Conservation (phyloP, 1,140 invertebrate species). For the Hypothenemus hampei region DNA sequence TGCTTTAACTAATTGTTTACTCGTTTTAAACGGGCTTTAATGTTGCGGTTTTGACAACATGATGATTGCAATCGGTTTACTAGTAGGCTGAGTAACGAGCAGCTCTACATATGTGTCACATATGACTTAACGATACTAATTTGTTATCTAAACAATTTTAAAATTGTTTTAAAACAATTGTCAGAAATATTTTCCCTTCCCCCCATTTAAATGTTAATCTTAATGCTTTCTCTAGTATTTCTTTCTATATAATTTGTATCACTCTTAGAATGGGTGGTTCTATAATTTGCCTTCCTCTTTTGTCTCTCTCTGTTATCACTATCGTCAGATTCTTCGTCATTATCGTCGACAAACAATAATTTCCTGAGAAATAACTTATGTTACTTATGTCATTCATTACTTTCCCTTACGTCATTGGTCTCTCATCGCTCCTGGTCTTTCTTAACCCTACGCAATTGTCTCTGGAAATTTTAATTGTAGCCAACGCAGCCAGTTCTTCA, state of each 20-base stretch:
- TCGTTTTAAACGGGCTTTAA: no score
- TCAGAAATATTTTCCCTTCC: background rate
- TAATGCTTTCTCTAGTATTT: background rate
- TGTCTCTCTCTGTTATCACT: background rate
- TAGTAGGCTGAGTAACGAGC: no score
- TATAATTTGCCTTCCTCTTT: background rate
- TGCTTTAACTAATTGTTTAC: no score
- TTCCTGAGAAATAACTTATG: constrained; percentile 1
- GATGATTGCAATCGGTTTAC: no score
- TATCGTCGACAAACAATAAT: constrained; percentile 11
- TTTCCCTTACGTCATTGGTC: constrained; percentile 16
- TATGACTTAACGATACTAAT: no score
- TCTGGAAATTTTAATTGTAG: constrained; percentile 22
- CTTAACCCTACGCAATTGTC: constrained; percentile 22
- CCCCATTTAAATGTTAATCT: background rate
- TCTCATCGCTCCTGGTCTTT: constrained; percentile 17
- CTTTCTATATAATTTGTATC: constrained; percentile 12
- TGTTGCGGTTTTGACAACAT: no score
- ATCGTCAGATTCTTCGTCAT: constrained; percentile 7
- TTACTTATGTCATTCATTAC: background rate
- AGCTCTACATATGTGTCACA: no score
- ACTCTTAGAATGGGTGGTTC: constrained; percentile 1
- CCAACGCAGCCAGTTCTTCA: constrained; percentile 26
- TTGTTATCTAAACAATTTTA: no score
- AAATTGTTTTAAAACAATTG: no score